phyloP scores from a whole-genome alignment of 2,888 invertebrate species.

The Epiblema foenella region DNA sequence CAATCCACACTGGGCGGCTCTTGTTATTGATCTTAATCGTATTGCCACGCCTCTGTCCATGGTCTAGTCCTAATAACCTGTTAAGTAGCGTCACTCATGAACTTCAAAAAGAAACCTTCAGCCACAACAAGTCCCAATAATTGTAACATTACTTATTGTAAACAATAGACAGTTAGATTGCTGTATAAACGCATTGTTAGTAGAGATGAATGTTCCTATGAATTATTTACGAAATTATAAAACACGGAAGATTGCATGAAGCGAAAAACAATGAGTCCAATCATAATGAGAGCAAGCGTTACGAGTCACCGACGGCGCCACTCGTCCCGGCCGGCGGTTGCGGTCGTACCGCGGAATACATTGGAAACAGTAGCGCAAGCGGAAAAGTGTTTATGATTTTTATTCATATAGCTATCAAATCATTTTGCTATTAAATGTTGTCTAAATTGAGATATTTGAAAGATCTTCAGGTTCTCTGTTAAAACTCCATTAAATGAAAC shows the following conservation, averaged over 20 bases:
- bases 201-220: slow-evolving; percentile 53
- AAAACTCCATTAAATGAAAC: neutral
- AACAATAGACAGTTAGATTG: slow-evolving; percentile 28
- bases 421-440: no score
- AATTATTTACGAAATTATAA: slow-evolving; percentile 65
- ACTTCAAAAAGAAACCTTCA: neutral
- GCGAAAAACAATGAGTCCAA: slow-evolving; percentile 67
- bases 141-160: slow-evolving; percentile 8
- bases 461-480: neutral
- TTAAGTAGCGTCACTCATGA: no score
- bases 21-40: slow-evolving; percentile 41
- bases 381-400: neutral
- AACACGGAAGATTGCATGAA: slow-evolving; percentile 60
- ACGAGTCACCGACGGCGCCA: slow-evolving; percentile 46
- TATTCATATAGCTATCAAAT: neutral
- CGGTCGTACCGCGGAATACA: neutral
- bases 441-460: no score
- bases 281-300: slow-evolving; percentile 58
- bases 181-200: slow-evolving; percentile 40
- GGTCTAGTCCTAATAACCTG: neutral
- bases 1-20: slow-evolving; percentile 29
- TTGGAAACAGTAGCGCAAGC: slow-evolving; percentile 8
- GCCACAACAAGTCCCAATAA: slow-evolving; percentile 1
- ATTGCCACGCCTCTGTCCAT: slow-evolving; percentile 36
- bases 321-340: neutral